These are phyloP conservation scores for Origma solitaria DNA, from an alignment of 2,113 vertebrate genomes.

Conservation along the genomic window DNA sequence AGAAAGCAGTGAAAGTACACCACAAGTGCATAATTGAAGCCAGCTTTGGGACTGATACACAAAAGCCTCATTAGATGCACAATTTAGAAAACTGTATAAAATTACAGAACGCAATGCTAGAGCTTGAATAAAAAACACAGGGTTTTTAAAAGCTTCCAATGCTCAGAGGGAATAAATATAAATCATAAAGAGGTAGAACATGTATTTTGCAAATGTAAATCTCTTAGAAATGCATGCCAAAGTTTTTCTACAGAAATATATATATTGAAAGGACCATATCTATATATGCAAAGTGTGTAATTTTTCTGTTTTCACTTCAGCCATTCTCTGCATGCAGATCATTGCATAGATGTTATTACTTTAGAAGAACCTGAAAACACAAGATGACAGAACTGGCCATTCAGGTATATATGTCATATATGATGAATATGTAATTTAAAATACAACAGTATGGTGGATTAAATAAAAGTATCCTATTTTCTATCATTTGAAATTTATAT, in stretches of 20 bases:
- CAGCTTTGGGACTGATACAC: background rate
- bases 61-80: background rate
- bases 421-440: background rate
- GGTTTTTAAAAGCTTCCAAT: background rate
- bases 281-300: background rate
- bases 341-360: background rate
- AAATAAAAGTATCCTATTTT: slow-evolving; percentile 4
- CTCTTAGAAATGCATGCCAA: background rate
- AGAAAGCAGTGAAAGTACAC: background rate
- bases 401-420: background rate
- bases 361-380: background rate
- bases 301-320: background rate
- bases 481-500: background rate
- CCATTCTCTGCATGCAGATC: background rate
- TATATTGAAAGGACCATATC: background rate
- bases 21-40: background rate
- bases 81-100: background rate
- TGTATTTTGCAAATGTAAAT: background rate
- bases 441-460: background rate
- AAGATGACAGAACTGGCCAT: background rate
- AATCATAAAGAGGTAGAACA: background rate
- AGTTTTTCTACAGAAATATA: background rate
- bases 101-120: background rate
- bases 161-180: background rate
- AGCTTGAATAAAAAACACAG: background rate